Evolutionary conservation across 2,888 invertebrate genomes (phyloP), one percentile per base, ranked within the genome.

Genomic region (Pteria penguin): DNA sequence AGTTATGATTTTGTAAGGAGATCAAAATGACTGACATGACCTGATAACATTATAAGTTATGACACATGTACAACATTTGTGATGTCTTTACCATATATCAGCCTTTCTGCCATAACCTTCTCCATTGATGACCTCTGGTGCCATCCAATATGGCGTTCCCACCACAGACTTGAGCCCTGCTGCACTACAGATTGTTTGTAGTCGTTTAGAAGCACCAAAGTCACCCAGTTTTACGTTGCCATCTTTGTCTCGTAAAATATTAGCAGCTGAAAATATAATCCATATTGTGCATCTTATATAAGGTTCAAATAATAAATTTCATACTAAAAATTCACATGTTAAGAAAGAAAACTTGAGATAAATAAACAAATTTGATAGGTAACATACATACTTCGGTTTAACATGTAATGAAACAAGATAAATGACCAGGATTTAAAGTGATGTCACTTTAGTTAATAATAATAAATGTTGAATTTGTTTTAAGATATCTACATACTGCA

Each of bases 181-280:
- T 31, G 84, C 79, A 62, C 86, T 87, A 66, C 85, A 85, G 27
- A 91, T 93, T 4, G 91, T 91, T 81, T 92, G 92, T 54, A 93
- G 86, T 24, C 92, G 87, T 79, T 92, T 92, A 36, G 93, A 92
- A 0, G 93, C 92, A 24, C 93, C 93, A 85, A 93, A 93, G 82
- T 93, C 93, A 14, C 91, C 92, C 54, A 93, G 89, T 81, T 93
- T 93, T 11, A 93, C 91, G 82, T 93, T 93, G 4, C 93, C 93
- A 36, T 86, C 80, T 24, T 88, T 86, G 79, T 93, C 93, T 45
- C 92, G 88, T 55, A 93, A 84, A 31, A 93, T 91, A 84, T 93
- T 93, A 33, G 93, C 93, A 81, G 92, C 93, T 92, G 86, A 0
- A 81, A 76, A 55, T n/a, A n/a, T n/a, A n/a, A n/a, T n/a, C n/a